phyloP scores from a whole-genome alignment of 2,888 invertebrate species.

The Drosophila macrothrix region DNA sequence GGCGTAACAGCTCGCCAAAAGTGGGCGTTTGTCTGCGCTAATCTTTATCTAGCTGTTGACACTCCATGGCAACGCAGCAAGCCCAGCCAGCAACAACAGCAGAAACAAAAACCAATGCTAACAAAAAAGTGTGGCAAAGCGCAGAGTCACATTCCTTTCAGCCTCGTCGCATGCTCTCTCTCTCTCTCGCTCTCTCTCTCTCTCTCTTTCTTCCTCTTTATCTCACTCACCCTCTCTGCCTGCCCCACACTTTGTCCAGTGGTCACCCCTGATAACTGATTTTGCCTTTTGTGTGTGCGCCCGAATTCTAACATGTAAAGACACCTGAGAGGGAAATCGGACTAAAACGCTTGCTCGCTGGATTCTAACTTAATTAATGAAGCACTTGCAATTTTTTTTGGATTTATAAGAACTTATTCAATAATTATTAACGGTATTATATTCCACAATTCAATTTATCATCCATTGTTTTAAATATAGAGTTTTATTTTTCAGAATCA shows the following conservation, averaged over 20 bases:
- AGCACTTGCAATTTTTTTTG: background rate
- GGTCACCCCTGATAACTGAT: conserved; percentile 35
- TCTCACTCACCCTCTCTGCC: background rate
- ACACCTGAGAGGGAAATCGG: conserved; percentile 32
- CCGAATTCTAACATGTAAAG: conserved; percentile 21
- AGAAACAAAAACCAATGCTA: conserved; percentile 33
- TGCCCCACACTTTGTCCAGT: background rate
- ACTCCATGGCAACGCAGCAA: conserved; percentile 76
- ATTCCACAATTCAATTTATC: background rate
- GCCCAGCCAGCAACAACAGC: conserved; percentile 48
- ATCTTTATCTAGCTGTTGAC: conserved; percentile 82
- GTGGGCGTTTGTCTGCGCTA: conserved; percentile 80
- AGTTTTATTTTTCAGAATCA: background rate
- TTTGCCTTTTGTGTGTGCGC: conserved; percentile 40
- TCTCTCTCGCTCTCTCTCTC: background rate
- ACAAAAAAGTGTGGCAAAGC: conserved; percentile 64
- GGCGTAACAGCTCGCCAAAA: conserved; percentile 72
- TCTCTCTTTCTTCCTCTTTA: background rate
- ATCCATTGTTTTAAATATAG: background rate
- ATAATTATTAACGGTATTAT: background rate
- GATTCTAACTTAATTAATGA: background rate
- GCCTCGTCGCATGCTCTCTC: conserved; percentile 20
- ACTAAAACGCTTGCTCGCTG: background rate
- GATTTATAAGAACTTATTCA: background rate
- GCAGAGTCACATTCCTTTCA: conserved; percentile 69